Evolutionary conservation across 1,140 invertebrate genomes (phyloP), one percentile per base, ranked within the genome.

Genomic region (Manduca sexta): DNA sequence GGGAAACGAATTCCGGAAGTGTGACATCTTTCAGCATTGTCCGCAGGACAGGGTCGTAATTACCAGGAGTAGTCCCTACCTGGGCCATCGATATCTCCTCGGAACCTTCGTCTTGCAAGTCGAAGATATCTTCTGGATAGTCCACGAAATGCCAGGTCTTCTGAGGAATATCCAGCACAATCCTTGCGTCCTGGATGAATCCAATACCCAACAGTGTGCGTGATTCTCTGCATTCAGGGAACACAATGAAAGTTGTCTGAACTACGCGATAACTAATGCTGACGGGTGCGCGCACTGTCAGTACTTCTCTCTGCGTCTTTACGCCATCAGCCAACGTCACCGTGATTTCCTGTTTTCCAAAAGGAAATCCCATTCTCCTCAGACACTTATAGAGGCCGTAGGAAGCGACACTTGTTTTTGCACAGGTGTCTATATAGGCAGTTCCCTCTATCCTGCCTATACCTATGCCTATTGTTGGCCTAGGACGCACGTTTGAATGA

Each of bases 101-200:
- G 3, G 16, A 35, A 31, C 21, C 31, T 34, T 48, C 39, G 10
- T 43, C 21, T 1, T 35, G 2, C 8, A 52, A 17, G 3, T 52
- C 38, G 18, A 40, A 45, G 1, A 11, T 21, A 5, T 16, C 17
- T 1, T 26, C 4, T 7, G 52, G 26, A 16, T 40, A 16, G 31
- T 54, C 45, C 1, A 49, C 14, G n/a, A 49, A 55, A 6, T 40
- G n/a, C 8, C 33, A 49, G 1, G 45, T 39, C 18, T 14, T 26
- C 13, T 60, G 57, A 2, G 57, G 17, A 2, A 60, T 3, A n/a
- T 60, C 41, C 7, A 60, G 41, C 1, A 55, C 30, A 13, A 60
- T 48, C 2, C 10, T 16, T 3, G 52, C 45, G n/a, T 60, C 49
- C 13, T 52, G 34, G 1, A 60, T 48, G 17, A 60, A 60, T 1